phyloP scores from a whole-genome alignment of 1,140 invertebrate species.

The Anastatus disparis region DNA sequence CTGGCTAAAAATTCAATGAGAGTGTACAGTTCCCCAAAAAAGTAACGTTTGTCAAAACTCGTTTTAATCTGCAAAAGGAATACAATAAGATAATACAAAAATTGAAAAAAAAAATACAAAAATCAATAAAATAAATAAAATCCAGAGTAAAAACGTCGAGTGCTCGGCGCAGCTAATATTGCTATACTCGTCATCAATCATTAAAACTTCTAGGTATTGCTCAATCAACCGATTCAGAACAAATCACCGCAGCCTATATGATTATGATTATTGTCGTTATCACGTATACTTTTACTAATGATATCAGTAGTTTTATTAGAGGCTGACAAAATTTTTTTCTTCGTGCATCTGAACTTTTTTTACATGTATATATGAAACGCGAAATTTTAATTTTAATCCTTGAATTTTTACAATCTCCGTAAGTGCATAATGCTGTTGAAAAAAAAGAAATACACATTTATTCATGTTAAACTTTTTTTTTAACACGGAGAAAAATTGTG shows the following conservation, averaged over 20 bases:
- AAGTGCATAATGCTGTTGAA: no score
- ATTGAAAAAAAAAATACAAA: background rate
- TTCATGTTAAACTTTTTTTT: no score
- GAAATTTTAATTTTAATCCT: no score
- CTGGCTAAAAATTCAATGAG: no score
- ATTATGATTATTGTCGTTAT: slow-evolving; percentile 18
- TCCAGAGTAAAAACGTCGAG: background rate
- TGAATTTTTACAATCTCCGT: no score
- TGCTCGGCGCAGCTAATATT: slow-evolving; percentile 13
- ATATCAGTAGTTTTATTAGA: no score
- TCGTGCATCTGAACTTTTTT: no score
- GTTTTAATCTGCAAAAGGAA: slow-evolving; percentile 21
- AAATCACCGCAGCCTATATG: background rate
- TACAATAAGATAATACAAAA: background rate
- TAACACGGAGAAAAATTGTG: no score
- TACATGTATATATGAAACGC: no score
- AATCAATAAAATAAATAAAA: background rate
- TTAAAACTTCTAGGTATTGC: no score
- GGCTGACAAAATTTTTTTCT: no score
- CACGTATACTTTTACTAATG: background rate
- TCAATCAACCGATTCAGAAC: background rate
- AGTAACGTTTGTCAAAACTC: slow-evolving; percentile 22
- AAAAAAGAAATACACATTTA: no score
- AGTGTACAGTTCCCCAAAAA: background rate
- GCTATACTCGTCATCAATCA: slow-evolving; percentile 19